Evolutionary conservation across 1,140 invertebrate species (phyloP).

Genomic region (Lasaia peninsularis): DNA sequence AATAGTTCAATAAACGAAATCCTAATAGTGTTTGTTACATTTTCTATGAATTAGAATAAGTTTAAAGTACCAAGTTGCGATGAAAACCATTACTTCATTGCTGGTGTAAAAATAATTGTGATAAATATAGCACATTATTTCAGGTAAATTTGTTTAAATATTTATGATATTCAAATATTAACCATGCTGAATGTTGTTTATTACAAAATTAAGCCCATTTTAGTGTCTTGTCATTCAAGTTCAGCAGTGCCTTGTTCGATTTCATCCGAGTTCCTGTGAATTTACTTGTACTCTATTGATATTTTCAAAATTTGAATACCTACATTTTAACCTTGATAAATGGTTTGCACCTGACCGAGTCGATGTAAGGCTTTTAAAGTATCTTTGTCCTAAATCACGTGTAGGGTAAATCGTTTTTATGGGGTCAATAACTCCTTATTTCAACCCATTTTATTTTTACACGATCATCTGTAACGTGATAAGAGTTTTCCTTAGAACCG

Average conservation of each 20-base stretch:
- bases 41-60: conserved; percentile 24
- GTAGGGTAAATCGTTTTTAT: conserved; percentile 62
- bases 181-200: background rate
- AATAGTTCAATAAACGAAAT: conserved; percentile 18
- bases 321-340: conserved; percentile 11
- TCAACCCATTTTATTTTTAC: conserved; percentile 37
- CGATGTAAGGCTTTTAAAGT: conserved; percentile 41
- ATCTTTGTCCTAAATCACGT: conserved; percentile 58
- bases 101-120: conserved; percentile 76
- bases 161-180: conserved; percentile 23
- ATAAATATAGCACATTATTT: conserved; percentile 68
- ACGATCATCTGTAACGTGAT: background rate
- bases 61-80: conserved; percentile 52
- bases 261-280: background rate
- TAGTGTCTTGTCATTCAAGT: conserved; percentile 1
- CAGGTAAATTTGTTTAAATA: conserved; percentile 58
- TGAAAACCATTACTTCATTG: conserved; percentile 73
- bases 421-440: conserved; percentile 72
- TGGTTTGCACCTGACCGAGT: background rate
- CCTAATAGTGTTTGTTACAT: conserved; percentile 26
- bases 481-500: background rate
- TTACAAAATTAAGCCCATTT: background rate
- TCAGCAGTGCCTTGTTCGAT: background rate
- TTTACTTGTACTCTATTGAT: background rate
- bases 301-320: conserved; percentile 19